These are phyloP conservation scores for Homalodisca vitripennis DNA, from an alignment of 1,140 invertebrate species.

Conservation along the genomic window DNA sequence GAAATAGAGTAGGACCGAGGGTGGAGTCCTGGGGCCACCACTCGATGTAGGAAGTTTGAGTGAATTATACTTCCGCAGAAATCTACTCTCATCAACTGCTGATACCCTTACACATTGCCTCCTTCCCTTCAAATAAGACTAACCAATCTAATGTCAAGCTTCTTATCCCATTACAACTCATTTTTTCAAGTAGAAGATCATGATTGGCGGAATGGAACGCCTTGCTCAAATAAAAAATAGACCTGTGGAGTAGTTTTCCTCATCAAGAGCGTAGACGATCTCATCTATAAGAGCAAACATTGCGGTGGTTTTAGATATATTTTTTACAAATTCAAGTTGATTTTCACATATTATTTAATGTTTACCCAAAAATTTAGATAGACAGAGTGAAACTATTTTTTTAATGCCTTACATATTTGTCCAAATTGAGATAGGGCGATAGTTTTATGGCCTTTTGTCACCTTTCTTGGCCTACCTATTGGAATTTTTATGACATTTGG, in stretches of 20 bases:
- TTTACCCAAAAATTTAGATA: too few species aligned
- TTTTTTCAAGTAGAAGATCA: background rate
- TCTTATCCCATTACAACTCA: background rate
- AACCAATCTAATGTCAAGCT: background rate
- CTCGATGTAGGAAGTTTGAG: background rate
- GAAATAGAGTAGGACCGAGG: background rate
- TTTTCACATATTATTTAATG: background rate
- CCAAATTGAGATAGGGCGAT: too few species aligned
- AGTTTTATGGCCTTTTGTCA: too few species aligned
- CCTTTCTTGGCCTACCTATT: too few species aligned
- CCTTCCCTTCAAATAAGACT: background rate
- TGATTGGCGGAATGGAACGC: background rate
- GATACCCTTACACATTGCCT: background rate
- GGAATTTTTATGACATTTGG: too few species aligned
- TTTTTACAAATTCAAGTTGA: background rate
- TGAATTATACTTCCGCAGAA: background rate
- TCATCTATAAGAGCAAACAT: background rate
- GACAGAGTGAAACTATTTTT: too few species aligned
- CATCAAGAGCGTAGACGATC: background rate
- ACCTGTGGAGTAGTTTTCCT: background rate
- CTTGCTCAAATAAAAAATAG: background rate
- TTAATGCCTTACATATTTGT: too few species aligned
- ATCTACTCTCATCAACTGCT: background rate
- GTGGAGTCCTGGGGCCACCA: background rate
- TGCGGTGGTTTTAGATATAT: background rate